Percentiles rank a stretch among this genome's conserved stretches.
These are phyloP conservation scores for Cyprinella venusta DNA, from an alignment of 2,797 vertebrate genomes.

Conservation along the genomic window DNA sequence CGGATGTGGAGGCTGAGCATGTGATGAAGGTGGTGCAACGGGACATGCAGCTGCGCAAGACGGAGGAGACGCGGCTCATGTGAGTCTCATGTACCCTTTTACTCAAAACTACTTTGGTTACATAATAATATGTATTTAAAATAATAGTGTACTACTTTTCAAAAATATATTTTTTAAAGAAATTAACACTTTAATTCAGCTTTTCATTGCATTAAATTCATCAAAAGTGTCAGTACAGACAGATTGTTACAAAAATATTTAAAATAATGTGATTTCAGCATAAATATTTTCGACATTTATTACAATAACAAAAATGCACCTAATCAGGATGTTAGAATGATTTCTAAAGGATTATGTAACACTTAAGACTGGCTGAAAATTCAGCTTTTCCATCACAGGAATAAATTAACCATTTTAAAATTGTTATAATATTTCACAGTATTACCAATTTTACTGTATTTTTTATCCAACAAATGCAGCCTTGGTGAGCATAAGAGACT, in stretches of 20 bases:
- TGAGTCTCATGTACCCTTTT: conserved; percentile 66
- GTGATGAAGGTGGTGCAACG: conserved; percentile 91
- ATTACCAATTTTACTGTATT: neutral
- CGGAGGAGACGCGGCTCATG: conserved; percentile 90
- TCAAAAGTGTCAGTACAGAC: neutral
- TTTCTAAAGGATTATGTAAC: neutral
- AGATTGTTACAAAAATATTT: neutral
- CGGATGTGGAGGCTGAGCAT: conserved; percentile 88
- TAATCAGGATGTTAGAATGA: neutral
- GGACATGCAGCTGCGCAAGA: conserved; percentile 90
- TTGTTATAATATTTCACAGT: neutral
- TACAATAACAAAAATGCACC: neutral
- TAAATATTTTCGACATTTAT: neutral
- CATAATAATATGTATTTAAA: no score
- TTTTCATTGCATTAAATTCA: neutral
- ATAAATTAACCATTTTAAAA: neutral
- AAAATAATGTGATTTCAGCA: neutral
- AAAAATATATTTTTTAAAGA: neutral
- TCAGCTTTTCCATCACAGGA: neutral
- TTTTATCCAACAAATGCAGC: neutral
- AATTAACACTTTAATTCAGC: neutral
- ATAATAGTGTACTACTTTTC: no score
- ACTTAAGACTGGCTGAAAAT: neutral
- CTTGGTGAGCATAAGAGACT: neutral
- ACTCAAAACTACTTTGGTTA: no score